These are phyloP conservation scores for Sinodicranocentrus sp. DNA, from an alignment of 2,888 invertebrate species.

Conservation along the genomic window DNA sequence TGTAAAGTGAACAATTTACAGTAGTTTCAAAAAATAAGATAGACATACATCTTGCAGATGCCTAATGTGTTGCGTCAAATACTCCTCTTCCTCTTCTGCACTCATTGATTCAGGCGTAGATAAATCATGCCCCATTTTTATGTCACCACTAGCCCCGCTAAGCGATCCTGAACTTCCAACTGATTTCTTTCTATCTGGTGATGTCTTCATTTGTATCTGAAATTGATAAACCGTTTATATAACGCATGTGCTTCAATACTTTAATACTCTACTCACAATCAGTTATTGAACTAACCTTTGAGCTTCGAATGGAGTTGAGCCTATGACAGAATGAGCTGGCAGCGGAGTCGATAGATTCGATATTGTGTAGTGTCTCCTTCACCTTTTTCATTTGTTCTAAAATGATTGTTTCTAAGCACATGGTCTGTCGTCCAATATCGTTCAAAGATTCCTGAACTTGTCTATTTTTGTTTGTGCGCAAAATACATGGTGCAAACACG, in stretches of 20 bases:
- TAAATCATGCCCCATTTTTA: constrained; percentile 67
- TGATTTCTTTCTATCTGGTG: constrained; percentile 70
- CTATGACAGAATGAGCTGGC: constrained; percentile 92
- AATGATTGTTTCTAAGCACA: constrained; percentile 94
- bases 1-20: too few relatives aligned
- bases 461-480: constrained; percentile 89
- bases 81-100: constrained; percentile 76
- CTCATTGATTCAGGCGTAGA: constrained; percentile 75
- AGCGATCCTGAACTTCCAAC: constrained; percentile 74
- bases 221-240: constrained; percentile 10
- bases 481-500: constrained; percentile 95
- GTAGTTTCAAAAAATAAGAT: too few relatives aligned
- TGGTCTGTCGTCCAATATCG: constrained; percentile 93
- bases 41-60: constrained; percentile 74
- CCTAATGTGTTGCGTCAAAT: constrained; percentile 72
- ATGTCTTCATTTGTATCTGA: constrained; percentile 69
- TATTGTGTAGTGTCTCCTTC: constrained; percentile 91
- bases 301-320: constrained; percentile 87
- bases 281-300: constrained; percentile 81
- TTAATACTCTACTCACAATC: not conserved
- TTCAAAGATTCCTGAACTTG: constrained; percentile 95
- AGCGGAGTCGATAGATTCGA: constrained; percentile 92
- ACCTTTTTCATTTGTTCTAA: constrained; percentile 91
- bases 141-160: constrained; percentile 70
- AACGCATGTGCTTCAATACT: not conserved